Evolutionary conservation across 2,113 vertebrate genomes (phyloP), one percentile per base, ranked within the genome.

Genomic region (Anoplopoma fimbria): DNA sequence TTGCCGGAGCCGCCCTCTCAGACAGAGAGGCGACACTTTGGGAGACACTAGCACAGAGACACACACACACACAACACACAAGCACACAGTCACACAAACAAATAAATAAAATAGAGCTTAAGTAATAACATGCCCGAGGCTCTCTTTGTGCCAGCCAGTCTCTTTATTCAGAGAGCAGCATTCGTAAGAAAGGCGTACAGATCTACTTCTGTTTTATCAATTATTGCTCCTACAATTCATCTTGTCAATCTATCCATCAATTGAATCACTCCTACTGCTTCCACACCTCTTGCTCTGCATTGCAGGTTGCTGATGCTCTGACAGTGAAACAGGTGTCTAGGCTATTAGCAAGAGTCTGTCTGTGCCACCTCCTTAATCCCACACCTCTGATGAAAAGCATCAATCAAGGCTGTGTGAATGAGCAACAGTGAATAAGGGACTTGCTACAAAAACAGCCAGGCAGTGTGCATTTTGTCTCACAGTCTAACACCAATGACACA

Each of bases 291-390:
- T 62, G n/a, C 79, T 81, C 75, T 78, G 79, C 57, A 73, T 55
- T 86, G 81, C 86, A 86, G 82, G 33, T 40, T 69, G 60, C 61
- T 57, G 63, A 86, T 67, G 71, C 63, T 87, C 36, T 47, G 64
- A 88, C 83, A 79, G 67, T 73, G 63, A 81, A 89, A 90, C 68
- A 86, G 83, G 87, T 87, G 87, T 91, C 73, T 81, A 14, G 58
- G 79, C 74, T 74, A 88, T 84, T 83, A 83, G 65, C 65, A 58
- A 31, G 49, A 77, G 61, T 74, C 79, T 84, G 73, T 77, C 65
- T 69, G 67, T 36, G 47, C 83, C 85, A 70, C 86, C 69, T 85
- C 82, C 72, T 89, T 74, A 58, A 77, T 86, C 77, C 40, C 69
- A 53, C 63, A 74, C 38, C 62, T 75, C 77, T 77, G 74, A 85